Base-by-base conservation (phyloP, 2,888 invertebrate species). In the Melinaea marsaeus region DNA sequence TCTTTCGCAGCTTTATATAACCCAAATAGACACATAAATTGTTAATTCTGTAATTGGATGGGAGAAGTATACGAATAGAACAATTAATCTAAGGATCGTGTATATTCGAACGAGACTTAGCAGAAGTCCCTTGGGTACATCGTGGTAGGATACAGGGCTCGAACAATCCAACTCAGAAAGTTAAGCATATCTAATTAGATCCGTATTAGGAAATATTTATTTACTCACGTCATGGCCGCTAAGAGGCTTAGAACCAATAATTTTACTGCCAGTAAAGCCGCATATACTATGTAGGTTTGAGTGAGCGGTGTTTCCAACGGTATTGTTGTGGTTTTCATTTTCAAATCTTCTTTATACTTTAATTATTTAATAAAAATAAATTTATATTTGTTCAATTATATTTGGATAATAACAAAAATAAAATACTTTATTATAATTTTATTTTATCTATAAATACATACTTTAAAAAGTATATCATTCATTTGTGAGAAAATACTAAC, bases 81-180 rank as follows among this genome's bases (percentile, higher is more conserved):
- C 71, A 4, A 79, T 64, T 61, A 79, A 60, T 58, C 83, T 75
- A 3, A 72, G 57, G 4, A 72, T 54, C 1, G 79, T 78, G 45
- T 74, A 81, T 57, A 77, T 58, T 37, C 84, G 76, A 47, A 83
- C 79, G 2, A 84, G 66, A 57, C 72, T 75, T 2, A 76, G 0
- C 77, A 79, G 4, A 79, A 55, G 2, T 70, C 58, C 1, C 62
- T 1, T 0, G 65, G 58, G 1, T 79, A 82, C 4, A 70, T 66
- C 0, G 79, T 83, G 0, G 81, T 84, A 9, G 81, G 71, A 62
- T 81, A 85, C 9, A 86, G 56, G 0, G 80, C 83, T 2, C 79
- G 81, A 0, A 81, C 72, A 2, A 83, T 69, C 86, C 86, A 86
- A 63, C 56, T 85, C 85, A 2, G 78, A 75, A n/a, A 85, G 69